Evolutionary conservation across 2,888 invertebrate genomes (phyloP), one percentile per base, ranked within the genome.

Genomic region (Thera britannica): DNA sequence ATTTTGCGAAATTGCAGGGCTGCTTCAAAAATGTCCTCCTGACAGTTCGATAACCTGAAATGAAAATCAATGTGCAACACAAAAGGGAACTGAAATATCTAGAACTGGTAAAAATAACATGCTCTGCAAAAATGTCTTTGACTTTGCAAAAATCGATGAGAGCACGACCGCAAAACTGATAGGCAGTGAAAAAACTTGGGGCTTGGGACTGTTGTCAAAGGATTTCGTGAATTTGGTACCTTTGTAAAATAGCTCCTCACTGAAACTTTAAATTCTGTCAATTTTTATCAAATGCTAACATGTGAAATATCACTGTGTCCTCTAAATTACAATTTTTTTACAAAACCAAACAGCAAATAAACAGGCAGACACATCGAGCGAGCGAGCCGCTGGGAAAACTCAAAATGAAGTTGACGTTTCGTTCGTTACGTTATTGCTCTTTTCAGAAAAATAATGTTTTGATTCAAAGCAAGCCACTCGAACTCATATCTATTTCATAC

Each of bases 41-140:
- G 93, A 92, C 92, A 92, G 92, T 88, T 93, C 91, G 92, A 90
- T 91, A 93, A 93, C 93, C 93, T 93, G 93, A 86, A 93, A 93
- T 89, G 85, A 88, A 90, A 81, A 91, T 90, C 90, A 91, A 92
- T 92, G 90, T 89, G 85, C 71, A 73, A 72, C 78, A 84, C 82
- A 83, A 76, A 75, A 73, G 67, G 77, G 70, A 77, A 77, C 41
- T 75, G 60, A 68, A 62, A 68, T 67, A 70, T 76, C 60, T 59
- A 44, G 61, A 60, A 71, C 66, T 64, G 23, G 72, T 44, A 72
- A 60, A 49, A 58, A 67, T 65, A 66, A 72, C 56, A 70, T 52
- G 68, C 62, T 72, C 64, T 58, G 62, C 35, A 71, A 56, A 77
- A 76, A 66, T 66, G 49, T 64, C 66, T 71, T 73, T 65, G 44